Evolutionary conservation across 2,888 invertebrate genomes (phyloP), one percentile per base, ranked within the genome.

Genomic region (Stenodera caucasica): DNA sequence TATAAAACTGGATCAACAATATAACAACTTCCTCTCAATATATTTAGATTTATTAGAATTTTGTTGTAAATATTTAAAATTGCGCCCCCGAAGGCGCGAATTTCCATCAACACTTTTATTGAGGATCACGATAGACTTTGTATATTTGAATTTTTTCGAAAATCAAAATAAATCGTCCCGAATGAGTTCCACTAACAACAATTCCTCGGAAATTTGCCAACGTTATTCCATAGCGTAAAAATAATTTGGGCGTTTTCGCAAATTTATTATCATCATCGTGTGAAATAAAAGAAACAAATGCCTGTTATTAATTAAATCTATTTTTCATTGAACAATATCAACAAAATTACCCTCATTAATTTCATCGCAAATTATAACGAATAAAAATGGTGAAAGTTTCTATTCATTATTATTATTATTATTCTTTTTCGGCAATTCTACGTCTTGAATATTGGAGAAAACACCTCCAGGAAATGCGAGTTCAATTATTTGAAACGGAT

Each of bases 251-350:
- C 35, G 45, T 29, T 21, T 55, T 51, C 23, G 35, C 15, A 51
- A 30, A 60, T 56, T 60, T 52, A 60, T 60, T 52, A 55, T 49
- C 35, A n/a, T 57, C 57, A 55, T 55, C 37, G 51, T 33, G 18
- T 21, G 30, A 49, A 61, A 61, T 57, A 61, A 61, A 53, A 53
- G 57, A 57, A 61, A 61, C 40, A 57, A 61, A 57, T 57, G 61
- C 35, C 11, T 9, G 57, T 9, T 53, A 50, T 53, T 61, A 61
- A 61, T 61, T 61, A 61, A 55, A 57, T 15, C 50, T 50, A 33
- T 50, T 35, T 12, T 50, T 33, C 21, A 23, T 45, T 9, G 45
- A 45, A 11, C 18, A 53, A 53, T 53, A 53, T 53, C 8, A 8
- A 7, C 53, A 11, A 53, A 53, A 53, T 53, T 53, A 53, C 14